Percentiles rank a stretch among this genome's conserved stretches.
Conservation (phyloP, 53 echinoderm and acorn worm genomes). For the Luidia sarsii region DNA sequence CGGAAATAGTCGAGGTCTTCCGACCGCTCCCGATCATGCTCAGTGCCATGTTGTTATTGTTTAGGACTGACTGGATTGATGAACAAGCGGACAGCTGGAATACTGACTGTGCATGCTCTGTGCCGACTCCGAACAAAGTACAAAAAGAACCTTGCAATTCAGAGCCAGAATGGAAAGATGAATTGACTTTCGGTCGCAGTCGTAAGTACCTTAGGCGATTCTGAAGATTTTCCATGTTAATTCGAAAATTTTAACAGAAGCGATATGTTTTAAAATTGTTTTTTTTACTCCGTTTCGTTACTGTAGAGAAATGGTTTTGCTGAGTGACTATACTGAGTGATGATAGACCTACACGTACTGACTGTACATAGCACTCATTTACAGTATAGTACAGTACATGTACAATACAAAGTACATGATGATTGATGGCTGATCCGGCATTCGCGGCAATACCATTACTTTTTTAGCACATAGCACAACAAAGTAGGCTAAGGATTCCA, state of each 20-base stretch:
- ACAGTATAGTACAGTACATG: too few relatives aligned
- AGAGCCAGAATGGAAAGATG: conserved; percentile 28
- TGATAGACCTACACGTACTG: too few relatives aligned
- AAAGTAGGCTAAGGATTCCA: too few relatives aligned
- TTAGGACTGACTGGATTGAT: conserved; percentile 12
- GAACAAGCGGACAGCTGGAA: conserved; percentile 19
- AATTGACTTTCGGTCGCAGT: not conserved
- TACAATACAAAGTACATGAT: too few relatives aligned
- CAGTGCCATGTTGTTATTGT: conserved; percentile 78
- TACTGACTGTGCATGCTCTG: not conserved
- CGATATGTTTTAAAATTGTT: too few relatives aligned
- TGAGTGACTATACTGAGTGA: too few relatives aligned
- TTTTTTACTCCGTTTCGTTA: too few relatives aligned
- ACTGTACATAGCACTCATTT: too few relatives aligned
- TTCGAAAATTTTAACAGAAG: not conserved
- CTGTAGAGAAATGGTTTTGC: too few relatives aligned
- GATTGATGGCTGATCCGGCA: too few relatives aligned
- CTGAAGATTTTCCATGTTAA: not conserved
- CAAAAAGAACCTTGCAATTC: not conserved
- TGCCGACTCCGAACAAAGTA: conserved; percentile 22
- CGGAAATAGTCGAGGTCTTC: conserved; percentile 64
- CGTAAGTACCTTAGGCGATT: conserved; percentile 13
- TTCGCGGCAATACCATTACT: too few relatives aligned
- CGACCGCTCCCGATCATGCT: conserved; percentile 65
- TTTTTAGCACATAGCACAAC: too few relatives aligned